Evolutionary conservation across 2,797 vertebrate genomes (phyloP).

Genomic region (Diglossa cyanea): DNA sequence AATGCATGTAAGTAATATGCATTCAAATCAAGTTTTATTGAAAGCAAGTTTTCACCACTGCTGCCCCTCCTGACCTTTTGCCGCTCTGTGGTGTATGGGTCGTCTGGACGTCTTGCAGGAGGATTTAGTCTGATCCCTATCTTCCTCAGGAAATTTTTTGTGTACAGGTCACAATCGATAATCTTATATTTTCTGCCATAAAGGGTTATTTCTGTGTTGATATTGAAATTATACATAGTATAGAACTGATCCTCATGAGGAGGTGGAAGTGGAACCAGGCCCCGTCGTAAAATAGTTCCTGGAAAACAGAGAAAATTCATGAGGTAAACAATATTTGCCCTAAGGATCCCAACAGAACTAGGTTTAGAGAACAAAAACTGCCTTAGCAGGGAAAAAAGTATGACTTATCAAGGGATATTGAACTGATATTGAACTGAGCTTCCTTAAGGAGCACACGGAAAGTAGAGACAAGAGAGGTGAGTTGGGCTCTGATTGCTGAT

Average conservation of each 20-base stretch:
- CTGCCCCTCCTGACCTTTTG: constrained; percentile 75
- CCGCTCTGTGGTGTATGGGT: constrained; percentile 80
- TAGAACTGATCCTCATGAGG: constrained; percentile 87
- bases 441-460: neutral
- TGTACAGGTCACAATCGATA: constrained; percentile 86
- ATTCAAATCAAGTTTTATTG: neutral
- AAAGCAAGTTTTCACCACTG: neutral
- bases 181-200: constrained; percentile 84
- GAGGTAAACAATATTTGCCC: neutral
- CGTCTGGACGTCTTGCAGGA: constrained; percentile 72
- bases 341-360: neutral
- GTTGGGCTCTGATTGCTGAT: neutral
- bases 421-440: neutral
- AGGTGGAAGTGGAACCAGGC: constrained; percentile 85
- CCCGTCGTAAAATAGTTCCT: constrained; percentile 87
- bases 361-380: neutral
- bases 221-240: constrained; percentile 86
- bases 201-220: constrained; percentile 82
- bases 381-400: neutral
- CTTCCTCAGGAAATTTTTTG: constrained; percentile 84
- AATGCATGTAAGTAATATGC: neutral
- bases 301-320: neutral
- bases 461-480: neutral
- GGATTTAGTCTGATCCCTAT: constrained; percentile 82
- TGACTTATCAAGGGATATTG: neutral